Evolutionary conservation across 2,888 invertebrate genomes (phyloP), one percentile per base, ranked within the genome.

Genomic region (Galeruca laticollis): DNA sequence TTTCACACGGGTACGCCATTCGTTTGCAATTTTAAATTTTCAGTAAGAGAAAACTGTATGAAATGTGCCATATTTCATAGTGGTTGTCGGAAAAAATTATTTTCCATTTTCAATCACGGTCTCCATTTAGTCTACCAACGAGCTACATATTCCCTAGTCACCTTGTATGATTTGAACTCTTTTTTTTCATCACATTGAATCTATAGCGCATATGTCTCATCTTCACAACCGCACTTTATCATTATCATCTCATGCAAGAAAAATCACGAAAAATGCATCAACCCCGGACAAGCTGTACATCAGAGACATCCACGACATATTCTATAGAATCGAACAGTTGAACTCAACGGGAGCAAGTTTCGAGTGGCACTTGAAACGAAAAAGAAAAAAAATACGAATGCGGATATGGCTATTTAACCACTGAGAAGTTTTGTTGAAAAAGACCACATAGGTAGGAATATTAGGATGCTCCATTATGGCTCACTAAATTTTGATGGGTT

Each of bases 361-460:
- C 52, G 31, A 65, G 65, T 65, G 59, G 57, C 31, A 18, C 35
- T 51, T 35, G 35, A 18, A 31, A 35, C 21, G 31, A 18, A 21
- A 76, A 76, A 75, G 65, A 59, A 68, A 69, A n/a, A n/a, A n/a
- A n/a, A n/a, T n/a, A 21, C 51, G 49, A 65, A 70, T 37, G 60
- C 49, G 68, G 71, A 75, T 76, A 73, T 69, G 77, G 75, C 76
- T 78, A 78, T 78, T 79, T 79, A 77, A 77, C 77, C 49, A 67
- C 62, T 49, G 65, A 70, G 66, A 51, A 71, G 71, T 73, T 73
- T 73, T 73, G 71, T 72, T 63, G 72, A 60, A 75, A 73, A 72
- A 71, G 82, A 81, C 82, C 82, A 81, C 83, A 82, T 83, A 82
- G 82, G 82, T 83, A 82, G 79, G 80, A 82, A 81, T 81, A 83